Base-by-base conservation (phyloP, 1,140 invertebrate species). In the Sitophilus oryzae region DNA sequence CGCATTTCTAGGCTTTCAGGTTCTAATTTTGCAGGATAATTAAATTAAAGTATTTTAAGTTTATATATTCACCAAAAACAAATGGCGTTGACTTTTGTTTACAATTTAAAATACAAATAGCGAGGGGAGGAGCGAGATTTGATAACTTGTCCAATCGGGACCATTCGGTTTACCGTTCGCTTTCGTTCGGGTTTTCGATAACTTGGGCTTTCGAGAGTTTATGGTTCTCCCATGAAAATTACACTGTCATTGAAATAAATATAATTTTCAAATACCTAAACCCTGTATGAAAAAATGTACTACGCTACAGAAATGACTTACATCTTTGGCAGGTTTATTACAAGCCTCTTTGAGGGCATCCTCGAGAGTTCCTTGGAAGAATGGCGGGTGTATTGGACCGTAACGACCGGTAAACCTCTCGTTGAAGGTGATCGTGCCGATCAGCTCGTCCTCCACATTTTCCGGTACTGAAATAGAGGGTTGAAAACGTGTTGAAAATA, bases 341-440 rank as follows among this genome's bases (percentile, higher is more conserved):
- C 89, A 91, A 20, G 93, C 88, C 73, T 94, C 88, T 71, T 86
- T 86, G 35, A 95, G 78, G 19, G 91, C 93, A 72, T 92, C 86
- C 62, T 94, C 89, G 51, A 96, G 76, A 34, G 87, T 87, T 30
- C 93, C 92, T 62, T 90, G 85, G 73, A 88, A 96, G 74, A 96
- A 96, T 56, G 86, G 80, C 0, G 93, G 92, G 73, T 88, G 87
- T 56, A 83, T 82, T 19, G 83, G 80, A 3, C 93, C 92, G 67
- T 88, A 89, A 41, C 91, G 79, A 52, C 83, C 78, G 53, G 82
- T 80, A 74, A 95, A 96, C 66, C 90, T 85, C 62, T 86, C 83
- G 16, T 83, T 78, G 75, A 97, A 96, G 72, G 90, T 85, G 63
- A 91, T 80, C 34, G 88, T 86, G 3, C 90, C 93, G 46, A 82